A percentile compares a stretch with the other conserved stretches of the same genome.
These are phyloP conservation scores for Idris sp. DNA, from an alignment of 1,140 invertebrate species.

Conservation along the genomic window DNA sequence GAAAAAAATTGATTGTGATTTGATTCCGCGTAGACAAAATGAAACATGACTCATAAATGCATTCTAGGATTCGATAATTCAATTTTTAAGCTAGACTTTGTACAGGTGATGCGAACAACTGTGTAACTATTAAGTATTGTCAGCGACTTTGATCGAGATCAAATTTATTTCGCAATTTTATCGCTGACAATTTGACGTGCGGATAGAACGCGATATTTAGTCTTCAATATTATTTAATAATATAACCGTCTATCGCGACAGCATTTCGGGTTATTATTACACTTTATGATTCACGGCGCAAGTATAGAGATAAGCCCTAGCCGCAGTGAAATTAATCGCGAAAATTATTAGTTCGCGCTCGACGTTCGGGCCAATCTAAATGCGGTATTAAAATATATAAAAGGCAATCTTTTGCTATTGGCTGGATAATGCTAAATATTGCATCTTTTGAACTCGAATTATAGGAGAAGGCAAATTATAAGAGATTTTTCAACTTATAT, in stretches of 20 bases:
- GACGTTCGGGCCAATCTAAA: constrained; percentile 1
- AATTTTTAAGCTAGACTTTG: constrained; percentile 59
- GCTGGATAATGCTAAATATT: too few species aligned
- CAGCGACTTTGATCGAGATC: constrained; percentile 23
- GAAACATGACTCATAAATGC: constrained; percentile 39
- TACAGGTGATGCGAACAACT: constrained; percentile 59
- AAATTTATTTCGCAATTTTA: constrained; percentile 55
- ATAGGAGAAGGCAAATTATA: too few species aligned
- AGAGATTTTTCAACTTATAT: too few species aligned
- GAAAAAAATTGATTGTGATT: too few species aligned
- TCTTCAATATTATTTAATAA: constrained; percentile 42
- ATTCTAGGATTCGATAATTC: constrained; percentile 58
- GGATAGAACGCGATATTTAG: constrained; percentile 43
- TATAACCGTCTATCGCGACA: constrained; percentile 25
- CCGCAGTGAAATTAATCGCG: constrained; percentile 14
- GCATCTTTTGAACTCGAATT: too few species aligned
- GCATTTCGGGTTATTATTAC: constrained; percentile 25
- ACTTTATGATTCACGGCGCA: constrained; percentile 27
- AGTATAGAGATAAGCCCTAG: constrained; percentile 13
- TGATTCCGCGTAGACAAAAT: constrained; percentile 19
- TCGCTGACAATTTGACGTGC: constrained; percentile 42
- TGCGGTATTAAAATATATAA: constrained; percentile 9
- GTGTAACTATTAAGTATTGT: constrained; percentile 34
- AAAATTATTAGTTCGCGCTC: constrained; percentile 23
- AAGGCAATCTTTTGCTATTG: constrained; percentile 6